Conservation (phyloP, 2,113 vertebrate species). For the Labeo catla region DNA sequence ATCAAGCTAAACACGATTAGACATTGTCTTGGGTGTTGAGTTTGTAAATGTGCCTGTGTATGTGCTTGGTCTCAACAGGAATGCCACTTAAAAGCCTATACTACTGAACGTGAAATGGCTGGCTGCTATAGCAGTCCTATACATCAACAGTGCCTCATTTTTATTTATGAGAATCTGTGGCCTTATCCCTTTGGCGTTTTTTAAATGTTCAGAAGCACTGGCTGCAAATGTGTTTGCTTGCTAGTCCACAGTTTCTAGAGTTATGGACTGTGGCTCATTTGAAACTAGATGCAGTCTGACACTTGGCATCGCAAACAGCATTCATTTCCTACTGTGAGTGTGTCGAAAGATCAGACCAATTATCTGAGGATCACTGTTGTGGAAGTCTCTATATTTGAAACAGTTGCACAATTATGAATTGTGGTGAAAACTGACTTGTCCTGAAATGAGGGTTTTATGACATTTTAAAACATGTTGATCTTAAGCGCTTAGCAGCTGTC, state of each 20-base stretch:
- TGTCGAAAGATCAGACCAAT: conserved; percentile 2
- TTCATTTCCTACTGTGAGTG: neutral
- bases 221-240: neutral
- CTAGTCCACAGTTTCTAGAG: neutral
- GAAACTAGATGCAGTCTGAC: neutral
- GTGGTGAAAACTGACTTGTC: neutral
- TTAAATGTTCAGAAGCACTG: neutral
- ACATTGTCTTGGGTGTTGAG: conserved; percentile 1
- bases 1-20: neutral
- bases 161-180: neutral
- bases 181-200: neutral
- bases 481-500: neutral
- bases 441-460: neutral
- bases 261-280: neutral
- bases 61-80: neutral
- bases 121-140: neutral
- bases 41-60: conserved; percentile 39
- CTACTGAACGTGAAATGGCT: conserved; percentile 31
- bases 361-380: neutral
- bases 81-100: neutral
- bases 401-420: neutral
- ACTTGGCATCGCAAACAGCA: neutral
- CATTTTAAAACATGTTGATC: neutral
- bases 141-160: neutral
- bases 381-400: neutral